These are phyloP conservation scores for Carcinoscorpius rotundicauda DNA, from an alignment of 1,140 invertebrate species.

Conservation along the genomic window DNA sequence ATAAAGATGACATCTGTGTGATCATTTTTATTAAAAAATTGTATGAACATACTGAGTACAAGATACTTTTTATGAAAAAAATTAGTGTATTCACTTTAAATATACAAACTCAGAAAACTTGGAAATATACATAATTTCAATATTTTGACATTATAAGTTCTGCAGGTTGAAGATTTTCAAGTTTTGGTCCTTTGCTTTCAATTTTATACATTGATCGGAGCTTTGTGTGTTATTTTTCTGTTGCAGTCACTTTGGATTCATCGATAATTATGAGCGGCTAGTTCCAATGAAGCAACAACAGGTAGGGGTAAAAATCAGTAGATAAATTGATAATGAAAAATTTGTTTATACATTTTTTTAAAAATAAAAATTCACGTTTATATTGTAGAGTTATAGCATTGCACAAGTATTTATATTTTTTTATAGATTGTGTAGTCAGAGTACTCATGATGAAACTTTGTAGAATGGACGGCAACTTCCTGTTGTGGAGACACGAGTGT, in stretches of 20 bases:
- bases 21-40: neutral
- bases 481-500: no score
- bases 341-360: no score
- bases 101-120: no score
- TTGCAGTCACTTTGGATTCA: conserved; percentile 73
- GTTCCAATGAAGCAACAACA: conserved; percentile 53
- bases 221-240: conserved; percentile 23
- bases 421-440: no score
- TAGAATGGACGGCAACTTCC: no score
- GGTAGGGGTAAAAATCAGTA: conserved; percentile 18
- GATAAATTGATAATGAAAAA: no score
- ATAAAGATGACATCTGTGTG: neutral
- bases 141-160: neutral
- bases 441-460: no score
- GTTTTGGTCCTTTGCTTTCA: neutral
- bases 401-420: no score
- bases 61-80: conserved; percentile 1
- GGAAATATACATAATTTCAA: no score
- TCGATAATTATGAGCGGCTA: conserved; percentile 55
- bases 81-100: neutral
- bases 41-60: neutral
- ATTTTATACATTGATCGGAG: neutral
- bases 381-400: no score
- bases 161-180: neutral
- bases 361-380: no score